phyloP scores from a whole-genome alignment of 1,140 invertebrate genomes.

The Semibalanus balanoides region DNA sequence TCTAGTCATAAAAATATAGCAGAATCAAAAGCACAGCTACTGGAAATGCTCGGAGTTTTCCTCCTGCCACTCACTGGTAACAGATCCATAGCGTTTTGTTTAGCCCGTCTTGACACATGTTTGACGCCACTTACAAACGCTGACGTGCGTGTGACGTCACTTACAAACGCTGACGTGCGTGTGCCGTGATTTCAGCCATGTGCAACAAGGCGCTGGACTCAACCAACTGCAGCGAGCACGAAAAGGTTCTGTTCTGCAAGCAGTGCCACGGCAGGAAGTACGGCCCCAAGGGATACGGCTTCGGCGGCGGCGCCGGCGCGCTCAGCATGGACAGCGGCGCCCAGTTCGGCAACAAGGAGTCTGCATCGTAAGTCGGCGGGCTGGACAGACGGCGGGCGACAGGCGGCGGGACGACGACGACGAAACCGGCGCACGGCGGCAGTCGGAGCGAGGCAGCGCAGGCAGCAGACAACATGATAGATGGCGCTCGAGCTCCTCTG shows the following conservation, averaged over 20 bases:
- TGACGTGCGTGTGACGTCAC: neutral
- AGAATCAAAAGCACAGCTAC: no score
- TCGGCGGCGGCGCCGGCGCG: slow-evolving; percentile 92
- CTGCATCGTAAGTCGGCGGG: neutral
- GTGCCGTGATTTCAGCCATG: slow-evolving; percentile 45
- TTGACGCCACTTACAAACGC: neutral
- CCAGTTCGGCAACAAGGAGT: slow-evolving; percentile 13
- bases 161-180: neutral
- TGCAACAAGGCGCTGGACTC: slow-evolving; percentile 96
- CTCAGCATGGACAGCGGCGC: slow-evolving; percentile 71
- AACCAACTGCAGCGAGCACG: slow-evolving; percentile 92
- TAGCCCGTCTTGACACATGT: neutral
- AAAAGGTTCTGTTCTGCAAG: slow-evolving; percentile 91
- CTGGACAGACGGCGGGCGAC: neutral
- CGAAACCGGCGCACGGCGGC: no score
- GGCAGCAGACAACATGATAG: neutral
- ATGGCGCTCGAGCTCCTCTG: neutral
- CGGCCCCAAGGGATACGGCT: slow-evolving; percentile 94
- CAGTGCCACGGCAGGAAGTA: slow-evolving; percentile 93
- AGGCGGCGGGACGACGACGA: no score
- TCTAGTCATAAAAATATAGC: no score
- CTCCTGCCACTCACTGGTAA: no score
- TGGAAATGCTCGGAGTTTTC: no score
- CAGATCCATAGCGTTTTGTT: no score
- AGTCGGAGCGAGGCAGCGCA: neutral